Evolutionary conservation across 2,797 vertebrate genomes (phyloP).

Genomic region (Eutrigla gurnardus): DNA sequence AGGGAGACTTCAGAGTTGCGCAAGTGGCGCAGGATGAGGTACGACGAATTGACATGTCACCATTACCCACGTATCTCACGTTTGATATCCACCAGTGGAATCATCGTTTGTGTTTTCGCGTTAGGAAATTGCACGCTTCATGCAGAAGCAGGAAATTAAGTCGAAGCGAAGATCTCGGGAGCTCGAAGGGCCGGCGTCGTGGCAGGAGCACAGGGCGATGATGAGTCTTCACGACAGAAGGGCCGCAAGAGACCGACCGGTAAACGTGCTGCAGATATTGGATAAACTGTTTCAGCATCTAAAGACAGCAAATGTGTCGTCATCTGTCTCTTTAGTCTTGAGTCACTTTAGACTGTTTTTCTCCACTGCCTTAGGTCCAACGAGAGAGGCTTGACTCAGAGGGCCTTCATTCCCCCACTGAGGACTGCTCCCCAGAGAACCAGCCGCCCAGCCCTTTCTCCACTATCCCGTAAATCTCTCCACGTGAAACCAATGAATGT

Average conservation of each 20-base stretch:
- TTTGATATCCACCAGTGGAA: background rate
- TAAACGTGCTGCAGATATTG: conserved; percentile 17
- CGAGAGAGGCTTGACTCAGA: conserved; percentile 83
- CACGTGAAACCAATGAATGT: background rate
- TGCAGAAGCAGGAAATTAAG: conserved; percentile 87
- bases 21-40: conserved; percentile 89
- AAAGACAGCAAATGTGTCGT: background rate
- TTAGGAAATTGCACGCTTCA: conserved; percentile 89
- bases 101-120: background rate
- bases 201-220: conserved; percentile 71
- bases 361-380: conserved; percentile 57
- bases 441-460: conserved; percentile 66
- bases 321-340: background rate
- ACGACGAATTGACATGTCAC: background rate
- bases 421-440: conserved; percentile 80
- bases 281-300: background rate
- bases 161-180: conserved; percentile 76
- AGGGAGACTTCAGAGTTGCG: conserved; percentile 82
- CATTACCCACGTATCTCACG: background rate
- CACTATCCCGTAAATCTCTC: conserved; percentile 66
- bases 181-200: conserved; percentile 68
- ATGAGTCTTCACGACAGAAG: conserved; percentile 66
- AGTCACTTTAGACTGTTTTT: background rate
- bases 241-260: conserved; percentile 71
- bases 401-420: conserved; percentile 79